Evolutionary conservation across 2,888 invertebrate genomes (phyloP), one percentile per base, ranked within the genome.

Genomic region (Selenia dentaria): DNA sequence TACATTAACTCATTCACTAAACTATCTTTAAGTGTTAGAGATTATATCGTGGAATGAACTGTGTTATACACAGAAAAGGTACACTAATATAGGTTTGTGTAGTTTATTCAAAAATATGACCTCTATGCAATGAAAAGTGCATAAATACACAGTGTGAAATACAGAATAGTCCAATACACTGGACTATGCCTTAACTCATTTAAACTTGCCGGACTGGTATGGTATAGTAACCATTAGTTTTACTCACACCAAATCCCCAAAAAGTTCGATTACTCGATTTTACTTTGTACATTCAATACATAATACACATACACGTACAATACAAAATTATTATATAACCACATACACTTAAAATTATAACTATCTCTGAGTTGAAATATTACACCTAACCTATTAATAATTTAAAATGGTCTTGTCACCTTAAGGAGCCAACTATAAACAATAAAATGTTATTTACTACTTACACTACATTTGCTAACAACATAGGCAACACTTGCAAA

Each of bases 401-500:
- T 24, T 48, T 31, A 35, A 27, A 34, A 35, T 6, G 9, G 31
- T 24, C 25, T 28, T 18, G 14, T 28, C 16, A 29, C 10, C 10
- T n/a, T 31, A 25, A 36, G 12, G 20, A 33, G n/a, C 37, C n/a
- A 25, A 11, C 22, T n/a, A 6, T 8, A 33, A 28, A 44, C 12
- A 28, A 10, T 4, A 31, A 3, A 14, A 35, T 31, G 12, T 26
- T 39, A 42, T 40, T 25, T 12, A 26, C 27, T 44, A 44, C 34
- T 35, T 41, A 49, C 9, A 36, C 36, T 39, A 2, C 51, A 51
- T 53, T 42, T 54, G 54, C 32, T 40, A 78, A 70, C 74, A 81
- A 82, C 64, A 74, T 84, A 88, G 88, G 88, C 88, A 87, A 87
- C 79, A 76, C 68, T 79, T 81, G 75, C 80, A 76, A 76, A 74